Conservation (phyloP, 2,888 invertebrate species). For the Sphaerophoria taeniata region DNA sequence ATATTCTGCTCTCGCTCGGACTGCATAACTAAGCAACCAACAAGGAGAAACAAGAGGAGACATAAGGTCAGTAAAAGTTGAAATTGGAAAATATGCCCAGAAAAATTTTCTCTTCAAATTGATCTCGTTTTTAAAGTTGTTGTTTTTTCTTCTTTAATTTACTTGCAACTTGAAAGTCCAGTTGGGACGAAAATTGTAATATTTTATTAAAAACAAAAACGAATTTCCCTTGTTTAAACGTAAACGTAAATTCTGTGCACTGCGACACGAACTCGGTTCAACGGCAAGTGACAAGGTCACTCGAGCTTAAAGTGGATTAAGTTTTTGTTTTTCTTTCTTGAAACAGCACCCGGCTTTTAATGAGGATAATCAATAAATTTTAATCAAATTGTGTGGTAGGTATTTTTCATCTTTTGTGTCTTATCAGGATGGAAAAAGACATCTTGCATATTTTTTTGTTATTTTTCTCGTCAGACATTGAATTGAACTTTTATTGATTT, state of each 20-base stretch:
- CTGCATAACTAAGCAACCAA: conserved; percentile 52
- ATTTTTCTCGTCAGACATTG: background rate
- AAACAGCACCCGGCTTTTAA: conserved; percentile 19
- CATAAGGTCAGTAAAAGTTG: conserved; percentile 73
- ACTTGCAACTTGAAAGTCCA: background rate
- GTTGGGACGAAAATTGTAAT: conserved; percentile 6
- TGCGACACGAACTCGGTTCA: conserved; percentile 1
- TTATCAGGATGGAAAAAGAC: background rate
- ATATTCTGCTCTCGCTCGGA: conserved; percentile 59
- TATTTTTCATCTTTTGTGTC: background rate
- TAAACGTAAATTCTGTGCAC: background rate
- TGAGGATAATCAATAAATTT: conserved; percentile 10
- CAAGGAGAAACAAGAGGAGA: conserved; percentile 40
- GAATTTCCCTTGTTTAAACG: background rate
- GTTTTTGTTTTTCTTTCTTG: conserved; percentile 25
- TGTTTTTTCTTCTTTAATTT: conserved; percentile 16
- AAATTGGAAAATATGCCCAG: conserved; percentile 58
- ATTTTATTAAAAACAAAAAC: background rate
- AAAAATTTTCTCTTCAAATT: conserved; percentile 57
- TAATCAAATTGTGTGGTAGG: background rate
- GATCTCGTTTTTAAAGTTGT: conserved; percentile 4
- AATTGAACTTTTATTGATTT: conserved; percentile 18
- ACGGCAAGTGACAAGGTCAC: conserved; percentile 60
- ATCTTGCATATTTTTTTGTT: background rate
- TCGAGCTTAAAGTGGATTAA: background rate